Evolutionary conservation across 2,888 invertebrate genomes (phyloP).

Genomic region (Rhagophthalmus giganteus): DNA sequence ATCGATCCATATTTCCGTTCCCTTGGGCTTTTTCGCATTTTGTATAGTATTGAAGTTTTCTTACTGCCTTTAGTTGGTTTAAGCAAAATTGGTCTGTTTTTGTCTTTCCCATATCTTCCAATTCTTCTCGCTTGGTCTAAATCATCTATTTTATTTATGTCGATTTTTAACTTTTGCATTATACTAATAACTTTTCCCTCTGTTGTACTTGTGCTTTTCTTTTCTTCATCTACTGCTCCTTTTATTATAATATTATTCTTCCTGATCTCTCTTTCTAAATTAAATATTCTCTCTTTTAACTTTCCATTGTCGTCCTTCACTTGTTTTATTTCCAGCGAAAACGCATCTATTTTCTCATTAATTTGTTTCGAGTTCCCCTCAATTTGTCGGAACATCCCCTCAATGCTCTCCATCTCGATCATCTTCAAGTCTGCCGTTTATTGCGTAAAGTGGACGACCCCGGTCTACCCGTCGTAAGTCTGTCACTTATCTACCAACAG

Average conservation of each 20-base stretch:
- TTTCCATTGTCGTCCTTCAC: neutral
- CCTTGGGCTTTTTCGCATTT: conserved; percentile 11
- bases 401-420: neutral
- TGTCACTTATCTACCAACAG: neutral
- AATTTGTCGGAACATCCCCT: conserved; percentile 5
- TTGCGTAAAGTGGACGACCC: neutral
- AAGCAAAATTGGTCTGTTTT: conserved; percentile 5
- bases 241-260: neutral
- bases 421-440: neutral
- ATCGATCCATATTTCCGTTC: conserved; percentile 1
- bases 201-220: neutral
- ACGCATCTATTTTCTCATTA: conserved; percentile 2
- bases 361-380: conserved; percentile 2
- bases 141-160: conserved; percentile 8
- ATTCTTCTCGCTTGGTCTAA: conserved; percentile 10
- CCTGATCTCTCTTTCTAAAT: neutral
- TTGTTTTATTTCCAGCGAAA: neutral
- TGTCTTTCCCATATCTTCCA: no score
- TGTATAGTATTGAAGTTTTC: conserved; percentile 7
- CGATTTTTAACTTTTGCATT: neutral
- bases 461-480: no score
- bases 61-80: conserved; percentile 2
- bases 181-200: neutral
- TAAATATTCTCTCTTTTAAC: conserved; percentile 2
- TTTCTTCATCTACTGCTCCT: neutral